phyloP scores from a whole-genome alignment of 2,888 invertebrate genomes.

The Gastracanthus pulcherrimus region DNA sequence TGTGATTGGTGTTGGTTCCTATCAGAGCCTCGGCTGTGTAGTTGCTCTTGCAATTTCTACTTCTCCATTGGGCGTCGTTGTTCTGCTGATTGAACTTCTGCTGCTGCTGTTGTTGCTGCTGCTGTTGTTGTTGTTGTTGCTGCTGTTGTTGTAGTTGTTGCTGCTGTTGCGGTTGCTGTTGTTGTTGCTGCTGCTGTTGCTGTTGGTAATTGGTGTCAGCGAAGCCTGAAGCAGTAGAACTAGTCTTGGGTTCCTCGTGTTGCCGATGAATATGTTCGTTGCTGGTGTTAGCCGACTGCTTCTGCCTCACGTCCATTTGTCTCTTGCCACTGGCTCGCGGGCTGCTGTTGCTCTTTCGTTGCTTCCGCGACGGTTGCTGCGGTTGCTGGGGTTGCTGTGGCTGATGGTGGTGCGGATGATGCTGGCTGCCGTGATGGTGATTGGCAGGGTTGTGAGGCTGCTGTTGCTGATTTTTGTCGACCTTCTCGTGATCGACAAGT shows the following conservation, averaged over 20 bases:
- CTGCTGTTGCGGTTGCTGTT: conserved; percentile 61
- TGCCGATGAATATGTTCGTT: conserved; percentile 69
- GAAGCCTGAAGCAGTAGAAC: conserved; percentile 57
- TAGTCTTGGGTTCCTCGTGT: conserved; percentile 69
- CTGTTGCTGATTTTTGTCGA: conserved; percentile 70
- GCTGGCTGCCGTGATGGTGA: conserved; percentile 69
- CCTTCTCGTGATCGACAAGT: conserved; percentile 80
- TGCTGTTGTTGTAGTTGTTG: conserved; percentile 71
- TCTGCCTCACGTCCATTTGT: conserved; percentile 72
- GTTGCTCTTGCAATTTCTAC: conserved; percentile 75
- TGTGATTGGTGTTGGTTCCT: conserved; percentile 68
- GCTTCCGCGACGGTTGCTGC: conserved; percentile 70
- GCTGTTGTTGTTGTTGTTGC: conserved; percentile 66
- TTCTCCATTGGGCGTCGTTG: conserved; percentile 73
- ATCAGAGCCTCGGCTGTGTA: conserved; percentile 77
- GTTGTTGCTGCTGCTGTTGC: conserved; percentile 68
- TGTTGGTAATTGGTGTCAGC: conserved; percentile 65
- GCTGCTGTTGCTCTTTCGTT: conserved; percentile 71
- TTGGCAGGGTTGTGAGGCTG: conserved; percentile 62
- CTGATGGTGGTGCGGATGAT: conserved; percentile 63
- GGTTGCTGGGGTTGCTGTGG: conserved; percentile 64
- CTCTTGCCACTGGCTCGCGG: conserved; percentile 71
- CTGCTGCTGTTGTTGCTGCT: conserved; percentile 62
- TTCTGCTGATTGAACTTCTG: conserved; percentile 71
- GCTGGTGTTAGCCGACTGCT: conserved; percentile 62